These are phyloP conservation scores for Pangasianodon hypophthalmus DNA, from an alignment of 2,113 vertebrate species.

Conservation along the genomic window DNA sequence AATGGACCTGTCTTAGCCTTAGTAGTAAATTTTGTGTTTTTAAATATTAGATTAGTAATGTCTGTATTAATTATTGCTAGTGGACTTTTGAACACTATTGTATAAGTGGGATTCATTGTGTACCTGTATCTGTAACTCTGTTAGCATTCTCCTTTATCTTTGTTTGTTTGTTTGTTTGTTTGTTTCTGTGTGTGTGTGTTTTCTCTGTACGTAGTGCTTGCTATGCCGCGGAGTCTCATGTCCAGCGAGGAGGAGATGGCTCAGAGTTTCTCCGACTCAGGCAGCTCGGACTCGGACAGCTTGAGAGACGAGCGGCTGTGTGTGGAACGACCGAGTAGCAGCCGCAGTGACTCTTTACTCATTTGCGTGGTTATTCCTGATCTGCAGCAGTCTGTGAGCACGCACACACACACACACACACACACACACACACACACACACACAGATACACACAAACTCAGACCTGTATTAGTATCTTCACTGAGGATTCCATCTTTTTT, in stretches of 20 bases:
- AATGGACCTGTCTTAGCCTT: neutral
- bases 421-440: conserved; percentile 11
- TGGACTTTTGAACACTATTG: neutral
- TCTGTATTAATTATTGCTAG: neutral
- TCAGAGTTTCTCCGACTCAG: conserved; percentile 83
- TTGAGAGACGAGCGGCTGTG: conserved; percentile 79
- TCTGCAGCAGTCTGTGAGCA: conserved; percentile 84
- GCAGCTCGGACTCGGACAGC: conserved; percentile 82
- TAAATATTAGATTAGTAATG: neutral
- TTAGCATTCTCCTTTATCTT: neutral
- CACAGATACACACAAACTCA: conserved; percentile 13
- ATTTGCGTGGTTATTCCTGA: conserved; percentile 83
- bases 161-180: neutral
- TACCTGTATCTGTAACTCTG: neutral
- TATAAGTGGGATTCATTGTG: neutral
- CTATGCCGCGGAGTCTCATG: conserved; percentile 85
- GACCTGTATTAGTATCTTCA: neutral
- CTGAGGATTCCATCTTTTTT: neutral
- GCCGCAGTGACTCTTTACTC: conserved; percentile 73
- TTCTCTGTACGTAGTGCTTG: conserved; percentile 36
- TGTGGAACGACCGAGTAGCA: conserved; percentile 66
- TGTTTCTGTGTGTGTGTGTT: neutral
- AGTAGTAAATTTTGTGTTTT: neutral
- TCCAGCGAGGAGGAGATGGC: conserved; percentile 92
- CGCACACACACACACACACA: neutral